Percentiles rank a stretch among this genome's conserved stretches.
phyloP scores from a whole-genome alignment of 2,113 vertebrate genomes.

The Poeciliopsis occidentalis region DNA sequence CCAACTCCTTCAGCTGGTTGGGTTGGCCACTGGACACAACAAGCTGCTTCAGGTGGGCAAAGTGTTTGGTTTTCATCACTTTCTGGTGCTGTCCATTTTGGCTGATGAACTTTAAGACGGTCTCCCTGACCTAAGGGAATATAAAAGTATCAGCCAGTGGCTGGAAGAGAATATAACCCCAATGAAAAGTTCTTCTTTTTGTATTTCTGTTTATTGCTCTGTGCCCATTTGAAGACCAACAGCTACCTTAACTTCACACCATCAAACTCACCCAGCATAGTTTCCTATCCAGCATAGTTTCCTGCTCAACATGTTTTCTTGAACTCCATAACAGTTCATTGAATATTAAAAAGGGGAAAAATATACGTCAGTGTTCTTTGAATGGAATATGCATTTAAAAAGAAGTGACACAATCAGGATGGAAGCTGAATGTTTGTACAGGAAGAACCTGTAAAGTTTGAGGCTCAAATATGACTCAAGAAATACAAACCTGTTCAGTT shows the following conservation, averaged over 20 bases:
- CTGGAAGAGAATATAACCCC: not conserved
- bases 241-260: conserved; percentile 4
- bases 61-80: conserved; percentile 85
- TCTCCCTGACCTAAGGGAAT: conserved; percentile 81
- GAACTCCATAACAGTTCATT: not conserved
- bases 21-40: conserved; percentile 66
- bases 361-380: too few species aligned
- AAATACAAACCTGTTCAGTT: too few species aligned
- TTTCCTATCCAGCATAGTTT: conserved; percentile 16
- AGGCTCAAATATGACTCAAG: too few species aligned
- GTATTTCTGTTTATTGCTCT: not conserved
- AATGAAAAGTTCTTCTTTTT: not conserved
- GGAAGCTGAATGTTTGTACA: too few species aligned
- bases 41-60: conserved; percentile 81
- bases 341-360: too few species aligned
- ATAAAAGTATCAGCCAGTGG: not conserved
- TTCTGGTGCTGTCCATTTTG: conserved; percentile 80
- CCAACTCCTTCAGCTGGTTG: conserved; percentile 80
- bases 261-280: not conserved
- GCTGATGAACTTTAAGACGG: conserved; percentile 82
- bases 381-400: too few species aligned
- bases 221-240: too few species aligned
- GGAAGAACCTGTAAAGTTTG: too few species aligned
- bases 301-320: not conserved
- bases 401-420: too few species aligned